Percentiles rank a stretch among this genome's conserved stretches.
Conservation (phyloP, 2,888 invertebrate genomes). For the Cantharis rufa region DNA sequence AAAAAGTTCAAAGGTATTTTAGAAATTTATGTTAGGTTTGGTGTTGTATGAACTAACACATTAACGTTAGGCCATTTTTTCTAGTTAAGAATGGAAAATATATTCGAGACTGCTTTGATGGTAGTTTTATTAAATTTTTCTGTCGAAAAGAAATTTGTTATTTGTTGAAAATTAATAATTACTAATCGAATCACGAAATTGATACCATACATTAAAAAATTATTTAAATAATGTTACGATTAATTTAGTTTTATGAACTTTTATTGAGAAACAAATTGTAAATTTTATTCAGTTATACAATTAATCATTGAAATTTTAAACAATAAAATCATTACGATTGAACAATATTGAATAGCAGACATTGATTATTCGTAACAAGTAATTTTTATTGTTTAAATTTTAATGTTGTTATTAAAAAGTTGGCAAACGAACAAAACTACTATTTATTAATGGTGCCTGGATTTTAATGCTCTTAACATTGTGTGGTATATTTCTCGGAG, state of each 20-base stretch:
- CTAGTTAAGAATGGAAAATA: background rate
- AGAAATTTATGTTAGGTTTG: constrained; percentile 15
- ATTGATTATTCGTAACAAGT: background rate
- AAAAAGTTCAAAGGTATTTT: constrained; percentile 53
- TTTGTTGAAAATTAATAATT: background rate
- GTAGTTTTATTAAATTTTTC: background rate
- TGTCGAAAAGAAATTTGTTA: background rate
- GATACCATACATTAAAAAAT: background rate
- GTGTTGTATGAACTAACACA: constrained; percentile 7
- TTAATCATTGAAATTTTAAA: background rate
- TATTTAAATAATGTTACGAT: background rate
- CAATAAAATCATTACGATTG: background rate
- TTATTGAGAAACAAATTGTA: background rate
- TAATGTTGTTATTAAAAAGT: background rate
- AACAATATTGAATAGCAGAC: background rate
- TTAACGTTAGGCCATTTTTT: background rate
- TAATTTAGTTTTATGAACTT: background rate
- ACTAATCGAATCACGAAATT: background rate
- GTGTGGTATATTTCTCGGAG: no score
- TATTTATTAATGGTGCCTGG: no score
- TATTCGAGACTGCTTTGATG: background rate
- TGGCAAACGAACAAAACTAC: background rate
- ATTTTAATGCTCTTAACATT: no score
- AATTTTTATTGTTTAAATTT: background rate
- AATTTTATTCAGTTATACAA: background rate